A percentile compares a stretch with the other conserved stretches of the same genome.
Evolutionary conservation across 2,888 invertebrate species (phyloP).

Genomic region (Acleris holmiana): DNA sequence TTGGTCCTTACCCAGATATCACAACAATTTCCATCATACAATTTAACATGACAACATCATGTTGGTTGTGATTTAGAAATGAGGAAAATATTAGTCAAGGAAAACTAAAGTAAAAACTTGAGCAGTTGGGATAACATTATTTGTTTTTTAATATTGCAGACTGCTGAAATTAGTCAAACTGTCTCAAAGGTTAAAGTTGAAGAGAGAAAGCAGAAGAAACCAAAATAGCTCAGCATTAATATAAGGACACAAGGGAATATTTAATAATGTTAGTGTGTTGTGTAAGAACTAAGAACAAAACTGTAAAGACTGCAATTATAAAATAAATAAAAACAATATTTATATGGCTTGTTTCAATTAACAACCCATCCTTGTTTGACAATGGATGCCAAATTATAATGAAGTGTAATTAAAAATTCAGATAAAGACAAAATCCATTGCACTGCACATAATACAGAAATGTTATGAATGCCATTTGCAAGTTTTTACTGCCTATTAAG

Average conservation of each 20-base stretch:
- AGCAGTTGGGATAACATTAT: neutral
- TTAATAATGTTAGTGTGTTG: constrained; percentile 19
- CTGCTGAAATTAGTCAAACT: constrained; percentile 75
- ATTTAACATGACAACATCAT: too few relatives aligned
- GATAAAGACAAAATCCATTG: too few relatives aligned
- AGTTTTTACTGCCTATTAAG: too few relatives aligned
- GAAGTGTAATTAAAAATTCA: too few relatives aligned
- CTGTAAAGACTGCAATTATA: constrained; percentile 31
- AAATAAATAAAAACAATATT: constrained; percentile 6
- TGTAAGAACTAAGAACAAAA: constrained; percentile 22
- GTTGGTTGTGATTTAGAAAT: too few relatives aligned
- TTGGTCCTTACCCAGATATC: too few relatives aligned
- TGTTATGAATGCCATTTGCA: too few relatives aligned
- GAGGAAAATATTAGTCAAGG: too few relatives aligned
- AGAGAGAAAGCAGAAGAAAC: constrained; percentile 60
- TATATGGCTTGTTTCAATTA: neutral
- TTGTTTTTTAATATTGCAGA: constrained; percentile 59
- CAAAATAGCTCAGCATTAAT: constrained; percentile 38
- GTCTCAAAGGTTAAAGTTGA: constrained; percentile 72
- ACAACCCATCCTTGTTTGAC: neutral
- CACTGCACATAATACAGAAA: too few relatives aligned
- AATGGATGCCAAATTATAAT: too few relatives aligned
- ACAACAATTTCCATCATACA: too few relatives aligned
- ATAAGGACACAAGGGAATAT: neutral
- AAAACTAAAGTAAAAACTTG: too few relatives aligned